A percentile compares a stretch with the other conserved stretches of the same genome.
These are phyloP conservation scores for Tuberolachnus salignus DNA, from an alignment of 2,888 invertebrate species.

Conservation along the genomic window DNA sequence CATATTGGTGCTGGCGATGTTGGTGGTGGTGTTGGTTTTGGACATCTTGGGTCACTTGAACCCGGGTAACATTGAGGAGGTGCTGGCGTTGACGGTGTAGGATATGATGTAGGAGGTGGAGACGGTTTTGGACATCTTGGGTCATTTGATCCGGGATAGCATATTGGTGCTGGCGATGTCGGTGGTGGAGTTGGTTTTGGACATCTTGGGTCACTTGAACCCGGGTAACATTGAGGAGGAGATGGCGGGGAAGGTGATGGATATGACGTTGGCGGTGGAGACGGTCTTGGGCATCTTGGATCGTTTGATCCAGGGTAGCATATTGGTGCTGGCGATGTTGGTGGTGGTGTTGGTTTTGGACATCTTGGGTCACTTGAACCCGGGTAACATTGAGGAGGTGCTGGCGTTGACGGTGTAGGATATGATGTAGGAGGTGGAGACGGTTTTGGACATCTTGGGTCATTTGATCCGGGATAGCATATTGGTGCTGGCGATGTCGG, in stretches of 20 bases:
- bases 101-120: constrained; percentile 54
- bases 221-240: constrained; percentile 63
- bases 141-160: constrained; percentile 61
- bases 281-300: constrained; percentile 61
- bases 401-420: constrained; percentile 60
- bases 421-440: constrained; percentile 58
- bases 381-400: constrained; percentile 61
- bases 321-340: constrained; percentile 59
- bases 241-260: no score
- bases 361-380: constrained; percentile 62
- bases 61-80: constrained; percentile 62
- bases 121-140: constrained; percentile 60
- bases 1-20: constrained; percentile 58
- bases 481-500: constrained; percentile 59
- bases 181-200: constrained; percentile 59
- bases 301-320: constrained; percentile 63
- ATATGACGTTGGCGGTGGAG: constrained; percentile 58
- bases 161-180: constrained; percentile 58
- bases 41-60: constrained; percentile 59
- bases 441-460: constrained; percentile 62
- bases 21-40: constrained; percentile 58
- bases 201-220: constrained; percentile 59
- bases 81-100: constrained; percentile 58
- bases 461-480: constrained; percentile 62
- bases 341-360: constrained; percentile 59